Conservation (phyloP, 2,113 vertebrate species). For the Rhinoptilus africanus region DNA sequence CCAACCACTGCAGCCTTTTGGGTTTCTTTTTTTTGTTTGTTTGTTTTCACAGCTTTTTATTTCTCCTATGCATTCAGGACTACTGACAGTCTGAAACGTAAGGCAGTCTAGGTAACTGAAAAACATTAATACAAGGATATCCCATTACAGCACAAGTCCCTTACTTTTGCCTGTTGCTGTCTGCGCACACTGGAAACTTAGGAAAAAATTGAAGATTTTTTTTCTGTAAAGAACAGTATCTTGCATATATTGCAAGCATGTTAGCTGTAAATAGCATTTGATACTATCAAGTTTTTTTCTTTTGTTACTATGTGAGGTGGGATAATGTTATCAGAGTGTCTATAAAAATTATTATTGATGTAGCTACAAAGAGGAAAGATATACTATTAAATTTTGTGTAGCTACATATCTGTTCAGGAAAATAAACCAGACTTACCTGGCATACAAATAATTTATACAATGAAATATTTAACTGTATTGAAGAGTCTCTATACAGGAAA, state of each 20-base stretch:
- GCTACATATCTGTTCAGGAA: neutral
- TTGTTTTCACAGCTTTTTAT: neutral
- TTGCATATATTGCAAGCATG: neutral
- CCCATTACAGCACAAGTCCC: neutral
- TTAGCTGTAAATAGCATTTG: neutral
- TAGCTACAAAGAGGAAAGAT: neutral
- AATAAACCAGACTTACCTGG: neutral
- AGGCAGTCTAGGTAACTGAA: neutral
- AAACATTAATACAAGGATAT: neutral
- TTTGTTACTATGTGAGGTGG: neutral
- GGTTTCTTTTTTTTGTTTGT: neutral
- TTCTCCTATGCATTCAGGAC: neutral
- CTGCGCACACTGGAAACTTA: neutral
- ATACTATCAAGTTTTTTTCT: neutral
- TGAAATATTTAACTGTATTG: slow-evolving; percentile 13
- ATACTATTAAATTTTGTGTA: neutral
- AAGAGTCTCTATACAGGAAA: neutral
- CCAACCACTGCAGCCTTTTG: neutral
- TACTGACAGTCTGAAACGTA: neutral
- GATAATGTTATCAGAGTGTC: neutral
- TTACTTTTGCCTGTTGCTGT: neutral
- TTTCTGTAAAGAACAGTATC: neutral
- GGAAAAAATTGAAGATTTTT: neutral
- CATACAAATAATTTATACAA: neutral
- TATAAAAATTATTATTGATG: neutral